Base-by-base conservation (phyloP, 2,888 invertebrate genomes). In the Mamestra brassicae region DNA sequence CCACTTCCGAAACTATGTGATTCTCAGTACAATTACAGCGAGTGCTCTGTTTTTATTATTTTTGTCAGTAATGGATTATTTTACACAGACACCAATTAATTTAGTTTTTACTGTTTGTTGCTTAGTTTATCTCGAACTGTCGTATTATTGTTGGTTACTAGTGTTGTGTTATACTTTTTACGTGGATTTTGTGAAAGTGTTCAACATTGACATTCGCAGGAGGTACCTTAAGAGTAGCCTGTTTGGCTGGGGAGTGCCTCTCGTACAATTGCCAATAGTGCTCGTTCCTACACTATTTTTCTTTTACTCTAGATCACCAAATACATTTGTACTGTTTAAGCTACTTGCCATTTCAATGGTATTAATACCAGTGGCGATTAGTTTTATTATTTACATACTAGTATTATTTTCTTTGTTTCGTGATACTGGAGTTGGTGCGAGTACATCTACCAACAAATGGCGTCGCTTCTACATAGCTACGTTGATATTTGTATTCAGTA, bases 161-260 rank as follows among this genome's bases (percentile, higher is more conserved):
- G 63, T 74, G 34, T 52, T 74, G 38, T 50, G 63, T 15, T 74
- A 52, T 26, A 36, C 58, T n/a, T 26, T 74, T 26, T 74, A 74
- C 8, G 63, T 63, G n/a, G 74, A 74, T 58, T 74, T 73, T 64
- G 57, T 73, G 4, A 72, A 74, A 72, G 74, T 74, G 11, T 72
- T 74, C n/a, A 58, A 52, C 15, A 52, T 50, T 15, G 42, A 74
- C 38, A 34, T 74, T 52, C 34, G 8, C 50, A 74, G 74, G 36
- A 72, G 71, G 42, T 74, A 45, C 10, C 34, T 74, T 11, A 74
- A 72, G 34, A 72, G 63, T 26, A 58, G 7, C 15, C 2, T 74
- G 1, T 36, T 74, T 34, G 73, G 50, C 3, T 74, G 73, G 74
- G 73, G 57, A 26, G 15, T 52, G 13, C 73, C 74, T 47, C 52